A percentile compares a stretch with the other conserved stretches of the same genome.
Evolutionary conservation across 2,797 vertebrate genomes (phyloP).

Genomic region (Bovichtus diacanthus): DNA sequence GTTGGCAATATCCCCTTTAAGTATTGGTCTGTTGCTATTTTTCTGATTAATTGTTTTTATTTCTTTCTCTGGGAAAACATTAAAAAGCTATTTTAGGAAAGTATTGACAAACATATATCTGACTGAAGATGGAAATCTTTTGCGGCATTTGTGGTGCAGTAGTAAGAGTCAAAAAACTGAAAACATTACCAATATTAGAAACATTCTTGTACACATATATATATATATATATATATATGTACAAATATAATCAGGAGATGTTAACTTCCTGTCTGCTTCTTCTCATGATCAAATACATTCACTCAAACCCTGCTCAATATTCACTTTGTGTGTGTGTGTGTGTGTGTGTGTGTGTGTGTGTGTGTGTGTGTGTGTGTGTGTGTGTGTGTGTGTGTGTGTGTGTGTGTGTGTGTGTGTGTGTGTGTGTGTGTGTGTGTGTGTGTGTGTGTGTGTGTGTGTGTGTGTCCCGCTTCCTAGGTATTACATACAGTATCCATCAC

Average conservation of each 20-base stretch:
- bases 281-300: slow-evolving; percentile 17
- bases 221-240: too few species aligned
- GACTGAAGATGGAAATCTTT: slow-evolving; percentile 3
- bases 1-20: neutral
- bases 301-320: neutral
- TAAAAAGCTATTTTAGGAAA: slow-evolving; percentile 6
- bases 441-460: too few species aligned
- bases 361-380: too few species aligned
- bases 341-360: too few species aligned
- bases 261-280: slow-evolving; percentile 51
- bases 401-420: too few species aligned
- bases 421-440: too few species aligned
- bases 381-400: too few species aligned
- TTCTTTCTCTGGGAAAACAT: neutral
- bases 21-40: neutral
- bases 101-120: slow-evolving; percentile 1
- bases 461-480: neutral
- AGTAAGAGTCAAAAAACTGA: slow-evolving; percentile 17
- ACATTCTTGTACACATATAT: slow-evolving; percentile 35
- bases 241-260: slow-evolving; percentile 60
- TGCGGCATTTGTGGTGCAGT: neutral
- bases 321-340: too few species aligned
- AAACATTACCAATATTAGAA: slow-evolving; percentile 14
- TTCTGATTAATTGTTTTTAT: neutral
- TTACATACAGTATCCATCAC: neutral